A percentile compares a stretch with the other conserved stretches of the same genome.
Conservation (phyloP, 2,113 vertebrate species). For the Strigops habroptila region DNA sequence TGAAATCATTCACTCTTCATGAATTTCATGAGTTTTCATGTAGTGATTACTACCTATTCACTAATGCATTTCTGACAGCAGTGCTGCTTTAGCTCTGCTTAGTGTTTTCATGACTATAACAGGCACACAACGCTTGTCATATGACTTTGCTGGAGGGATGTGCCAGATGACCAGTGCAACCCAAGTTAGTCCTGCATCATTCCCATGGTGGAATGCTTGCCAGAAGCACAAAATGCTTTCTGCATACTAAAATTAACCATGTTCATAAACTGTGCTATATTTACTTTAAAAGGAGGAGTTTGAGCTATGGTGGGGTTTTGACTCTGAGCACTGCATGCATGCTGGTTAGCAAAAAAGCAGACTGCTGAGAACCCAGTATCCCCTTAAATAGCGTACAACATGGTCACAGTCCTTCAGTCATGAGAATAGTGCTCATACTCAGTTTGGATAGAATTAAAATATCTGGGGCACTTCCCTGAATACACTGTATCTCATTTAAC, state of each 20-base stretch:
- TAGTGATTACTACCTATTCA: not conserved
- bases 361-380: not conserved
- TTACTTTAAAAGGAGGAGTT: not conserved
- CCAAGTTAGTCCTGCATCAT: not conserved
- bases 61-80: not conserved
- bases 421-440: not conserved
- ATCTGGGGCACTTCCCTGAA: not conserved
- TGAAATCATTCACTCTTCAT: not conserved
- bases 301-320: not conserved
- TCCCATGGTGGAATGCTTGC: not conserved
- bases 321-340: not conserved
- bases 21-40: not conserved
- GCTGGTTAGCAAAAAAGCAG: not conserved
- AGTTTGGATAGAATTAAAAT: not conserved
- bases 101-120: not conserved
- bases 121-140: not conserved
- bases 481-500: not conserved
- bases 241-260: not conserved
- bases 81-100: not conserved
- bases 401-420: accelerated
- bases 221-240: not conserved
- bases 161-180: not conserved
- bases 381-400: not conserved
- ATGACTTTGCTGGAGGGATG: not conserved
- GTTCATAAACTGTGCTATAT: not conserved